Evolutionary conservation across 2,888 invertebrate genomes (phyloP).

Genomic region (Brachynemurus nebulosus): DNA sequence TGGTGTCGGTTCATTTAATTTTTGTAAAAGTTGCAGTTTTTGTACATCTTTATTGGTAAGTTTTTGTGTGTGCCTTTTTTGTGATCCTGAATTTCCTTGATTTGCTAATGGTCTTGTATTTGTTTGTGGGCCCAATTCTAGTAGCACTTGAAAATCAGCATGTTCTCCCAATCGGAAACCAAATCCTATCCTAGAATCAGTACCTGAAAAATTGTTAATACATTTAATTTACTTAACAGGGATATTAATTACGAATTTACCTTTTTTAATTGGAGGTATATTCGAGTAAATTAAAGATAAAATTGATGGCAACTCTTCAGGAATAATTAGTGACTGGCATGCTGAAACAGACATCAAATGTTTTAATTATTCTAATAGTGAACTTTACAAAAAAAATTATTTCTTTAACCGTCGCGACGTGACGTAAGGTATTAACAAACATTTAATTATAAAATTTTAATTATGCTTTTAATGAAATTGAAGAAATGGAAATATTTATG

Average conservation of each 20-base stretch:
- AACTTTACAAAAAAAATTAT: too few relatives aligned
- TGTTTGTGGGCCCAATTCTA: slow-evolving; percentile 66
- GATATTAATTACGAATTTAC: slow-evolving; percentile 31
- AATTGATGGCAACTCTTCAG: slow-evolving; percentile 66
- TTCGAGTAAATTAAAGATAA: slow-evolving; percentile 70
- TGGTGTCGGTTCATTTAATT: slow-evolving; percentile 11
- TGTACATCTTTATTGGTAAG: neutral
- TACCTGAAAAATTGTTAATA: slow-evolving; percentile 39
- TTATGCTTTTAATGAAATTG: too few relatives aligned
- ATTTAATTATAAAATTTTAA: too few relatives aligned
- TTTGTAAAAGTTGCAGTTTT: slow-evolving; percentile 2
- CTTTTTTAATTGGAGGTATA: slow-evolving; percentile 74
- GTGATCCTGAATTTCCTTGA: slow-evolving; percentile 21
- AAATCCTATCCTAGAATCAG: slow-evolving; percentile 64
- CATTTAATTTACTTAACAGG: neutral
- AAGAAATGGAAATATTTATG: too few relatives aligned
- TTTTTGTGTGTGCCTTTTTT: slow-evolving; percentile 32
- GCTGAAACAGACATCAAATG: slow-evolving; percentile 41
- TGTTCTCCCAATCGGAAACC: slow-evolving; percentile 70
- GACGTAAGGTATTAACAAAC: too few relatives aligned
- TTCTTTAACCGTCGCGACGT: too few relatives aligned
- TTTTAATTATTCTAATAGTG: too few relatives aligned
- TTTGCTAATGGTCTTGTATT: slow-evolving; percentile 54
- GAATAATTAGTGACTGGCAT: slow-evolving; percentile 49
- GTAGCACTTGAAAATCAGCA: slow-evolving; percentile 63